Conservation (phyloP, 1,140 invertebrate species). For the Conus ventricosus region DNA sequence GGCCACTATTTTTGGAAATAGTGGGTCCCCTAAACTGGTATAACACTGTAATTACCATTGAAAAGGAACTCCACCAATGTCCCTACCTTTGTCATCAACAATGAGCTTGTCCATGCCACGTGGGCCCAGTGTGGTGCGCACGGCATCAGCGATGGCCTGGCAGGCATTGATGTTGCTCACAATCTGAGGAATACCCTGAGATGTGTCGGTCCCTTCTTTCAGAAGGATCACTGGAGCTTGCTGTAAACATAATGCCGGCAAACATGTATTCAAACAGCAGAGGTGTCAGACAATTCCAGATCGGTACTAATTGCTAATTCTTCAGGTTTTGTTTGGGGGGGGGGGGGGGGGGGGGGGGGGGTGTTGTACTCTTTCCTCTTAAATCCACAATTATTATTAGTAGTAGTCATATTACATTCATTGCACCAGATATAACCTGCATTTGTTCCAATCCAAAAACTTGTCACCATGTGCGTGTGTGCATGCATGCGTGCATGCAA, state of each 20-base stretch:
- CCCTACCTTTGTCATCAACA: constrained; percentile 84
- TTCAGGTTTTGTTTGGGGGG: background rate
- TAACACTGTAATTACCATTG: too few species aligned
- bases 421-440: too few species aligned
- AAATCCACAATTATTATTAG: too few species aligned
- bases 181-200: constrained; percentile 96
- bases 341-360: too few species aligned
- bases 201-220: constrained; percentile 97
- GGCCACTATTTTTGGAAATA: too few species aligned
- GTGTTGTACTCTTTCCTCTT: too few species aligned
- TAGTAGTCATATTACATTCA: too few species aligned
- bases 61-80: too few species aligned
- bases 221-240: constrained; percentile 98
- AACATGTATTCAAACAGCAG: background rate
- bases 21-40: too few species aligned
- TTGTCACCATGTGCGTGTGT: too few species aligned
- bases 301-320: background rate
- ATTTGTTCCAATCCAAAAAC: too few species aligned
- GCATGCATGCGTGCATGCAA: too few species aligned
- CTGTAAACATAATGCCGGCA: constrained; percentile 71
- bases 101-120: constrained; percentile 99
- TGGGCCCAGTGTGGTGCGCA: constrained; percentile 97
- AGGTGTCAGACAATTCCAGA: background rate
- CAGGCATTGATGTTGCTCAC: constrained; percentile 99
- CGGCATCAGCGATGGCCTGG: constrained; percentile 94